Base-by-base conservation (phyloP, 2,888 invertebrate genomes). In the Magallana nippona region DNA sequence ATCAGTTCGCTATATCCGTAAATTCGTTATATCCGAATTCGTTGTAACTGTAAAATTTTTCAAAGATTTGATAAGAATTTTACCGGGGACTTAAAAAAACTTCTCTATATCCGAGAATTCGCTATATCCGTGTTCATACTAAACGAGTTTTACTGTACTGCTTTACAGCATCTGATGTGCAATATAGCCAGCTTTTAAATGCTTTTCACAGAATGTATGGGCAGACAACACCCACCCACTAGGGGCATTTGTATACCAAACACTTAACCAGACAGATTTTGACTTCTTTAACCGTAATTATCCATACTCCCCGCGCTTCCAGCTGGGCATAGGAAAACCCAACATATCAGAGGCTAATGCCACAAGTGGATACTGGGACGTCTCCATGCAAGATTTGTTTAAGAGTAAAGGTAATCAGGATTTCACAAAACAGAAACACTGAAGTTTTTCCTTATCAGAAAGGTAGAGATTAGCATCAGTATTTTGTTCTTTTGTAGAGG, bases 191-290 rank as follows among this genome's bases (percentile, higher is more conserved):
- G 44, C 44, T 44, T 44, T 44, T 5, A 44, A 44, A 44, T 62
- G 11, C 60, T 56, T 27, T 27, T 56, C 11, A 27, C 63, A 71
- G 19, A 22, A 55, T 0, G 60, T 32, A 78, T 91, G 91, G 91
- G 91, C 92, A 13, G 87, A 89, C 58, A 62, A 77, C 15, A 81
- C 81, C 11, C 82, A 88, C 82, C 90, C 89, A 55, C 81, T 93
- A 44, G 92, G 91, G 63, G 84, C 83, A 85, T 90, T 93, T 87
- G 85, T 91, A 8, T 93, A 93, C 80, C 88, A 89, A 81, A 91
- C 92, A 1, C 91, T 92, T 81, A 91, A 91, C 83, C 88, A 91
- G 78, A 87, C 89, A 79, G 93, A 93, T 85, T 92, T 92, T 86
- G 87, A 86, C 80, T 86, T 89, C 22, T 92, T 92, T 86, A 88